phyloP scores from a whole-genome alignment of 2,888 invertebrate species.

The Ferdinandea cuprea region DNA sequence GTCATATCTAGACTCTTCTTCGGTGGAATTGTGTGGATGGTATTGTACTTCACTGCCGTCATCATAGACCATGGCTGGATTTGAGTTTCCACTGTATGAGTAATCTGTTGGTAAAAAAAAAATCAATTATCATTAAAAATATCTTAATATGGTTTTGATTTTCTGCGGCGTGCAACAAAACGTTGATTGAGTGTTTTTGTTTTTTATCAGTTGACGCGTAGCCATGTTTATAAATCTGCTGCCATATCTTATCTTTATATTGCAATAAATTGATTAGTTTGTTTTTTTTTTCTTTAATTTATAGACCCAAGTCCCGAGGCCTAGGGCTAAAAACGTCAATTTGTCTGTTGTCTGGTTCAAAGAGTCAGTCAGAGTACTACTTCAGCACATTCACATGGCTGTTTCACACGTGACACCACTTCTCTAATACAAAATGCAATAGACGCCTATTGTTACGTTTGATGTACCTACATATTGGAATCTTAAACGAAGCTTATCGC shows the following conservation, averaged over 20 bases:
- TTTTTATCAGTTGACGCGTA: not conserved
- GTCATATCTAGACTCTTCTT: constrained; percentile 29
- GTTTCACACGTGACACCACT: too few species aligned
- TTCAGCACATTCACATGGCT: too few species aligned
- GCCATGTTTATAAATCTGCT: constrained; percentile 11
- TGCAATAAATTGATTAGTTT: constrained; percentile 28
- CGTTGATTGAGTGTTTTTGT: not conserved
- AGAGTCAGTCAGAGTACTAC: not conserved
- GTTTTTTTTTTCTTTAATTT: constrained; percentile 18
- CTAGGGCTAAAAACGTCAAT: not conserved
- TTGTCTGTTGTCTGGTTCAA: not conserved
- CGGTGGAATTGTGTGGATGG: constrained; percentile 77
- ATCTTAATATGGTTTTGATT: too few species aligned
- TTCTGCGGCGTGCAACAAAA: too few species aligned
- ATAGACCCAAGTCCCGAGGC: not conserved
- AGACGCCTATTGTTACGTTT: too few species aligned
- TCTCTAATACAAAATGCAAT: too few species aligned
- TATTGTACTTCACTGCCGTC: constrained; percentile 77
- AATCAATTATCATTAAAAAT: too few species aligned
- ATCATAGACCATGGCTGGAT: constrained; percentile 77
- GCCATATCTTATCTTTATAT: constrained; percentile 14
- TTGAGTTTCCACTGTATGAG: constrained; percentile 76
- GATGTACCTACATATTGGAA: too few species aligned
- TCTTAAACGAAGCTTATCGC: too few species aligned
- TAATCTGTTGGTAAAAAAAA: constrained; percentile 76